Base-by-base conservation (phyloP, 2,113 vertebrate genomes). In the Trematomus loennbergii region DNA sequence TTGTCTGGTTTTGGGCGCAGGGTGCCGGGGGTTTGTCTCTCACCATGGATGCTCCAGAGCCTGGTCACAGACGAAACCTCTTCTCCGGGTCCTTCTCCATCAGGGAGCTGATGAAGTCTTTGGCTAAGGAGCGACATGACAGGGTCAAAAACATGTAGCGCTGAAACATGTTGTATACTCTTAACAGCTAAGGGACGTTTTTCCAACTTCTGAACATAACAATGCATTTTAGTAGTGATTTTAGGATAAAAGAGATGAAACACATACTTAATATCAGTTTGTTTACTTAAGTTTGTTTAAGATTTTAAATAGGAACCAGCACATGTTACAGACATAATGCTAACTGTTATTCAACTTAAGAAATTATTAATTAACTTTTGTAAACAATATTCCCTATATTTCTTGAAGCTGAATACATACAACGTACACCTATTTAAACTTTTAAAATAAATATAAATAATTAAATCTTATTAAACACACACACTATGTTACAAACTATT, bases 41-140 rank as follows among this genome's bases (percentile, higher is more conserved):
- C 95, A 99, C 98, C 98, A 99, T 22, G 98, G 98, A 83, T 99
- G 98, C 79, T 95, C 88, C 22, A 98, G 97, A 72, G 98, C 97
- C 92, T 99, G 97, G 72, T 99, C 97, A 90, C 98, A 99, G 0
- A 96, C 98, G 87, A 97, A 97, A 98, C 93, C 98, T 96, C 95
- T 98, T 99, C 66, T 96, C 98, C 0, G 98, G 97, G 83, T 99
- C 97, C 86, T 99, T 99, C 94, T 99, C 97, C 98, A 99, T 99
- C 86, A 99, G 93, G 84, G 95, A 94, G 84, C 95, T 94, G 92
- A 99, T 99, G 91, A 99, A 99, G 89, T 99, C 96, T 95, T 99
- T 99, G 68, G 98, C 98, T 99, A 91, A 12, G 57, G 18, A 89
- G 55, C 63, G 43, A 87, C 63, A 18, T 45, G 48, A 76, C 54